A percentile compares a stretch with the other conserved stretches of the same genome.
Conservation (phyloP, 2,797 vertebrate genomes). For the Microctenopoma steveboyesi region DNA sequence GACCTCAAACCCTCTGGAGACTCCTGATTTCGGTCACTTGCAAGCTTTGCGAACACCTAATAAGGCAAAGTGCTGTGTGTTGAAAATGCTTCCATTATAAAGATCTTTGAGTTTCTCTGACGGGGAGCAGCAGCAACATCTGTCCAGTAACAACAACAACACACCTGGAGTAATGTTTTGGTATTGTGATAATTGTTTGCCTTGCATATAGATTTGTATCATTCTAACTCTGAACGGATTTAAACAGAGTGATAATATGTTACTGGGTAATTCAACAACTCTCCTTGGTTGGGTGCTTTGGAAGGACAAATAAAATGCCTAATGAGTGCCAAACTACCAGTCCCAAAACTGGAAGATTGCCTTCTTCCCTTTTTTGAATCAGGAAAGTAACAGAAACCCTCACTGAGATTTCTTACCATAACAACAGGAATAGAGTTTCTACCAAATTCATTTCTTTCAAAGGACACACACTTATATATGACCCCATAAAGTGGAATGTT, state of each 20-base stretch:
- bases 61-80: conserved; percentile 1
- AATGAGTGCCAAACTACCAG: neutral
- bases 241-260: conserved; percentile 1
- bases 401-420: neutral
- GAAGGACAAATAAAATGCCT: neutral
- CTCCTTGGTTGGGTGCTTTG: neutral
- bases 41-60: conserved; percentile 19
- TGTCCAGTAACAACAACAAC: conserved; percentile 10
- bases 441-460: neutral
- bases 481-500: neutral
- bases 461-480: neutral
- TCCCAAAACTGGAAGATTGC: no score
- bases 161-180: conserved; percentile 40
- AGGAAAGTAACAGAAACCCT: neutral
- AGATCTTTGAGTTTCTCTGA: conserved; percentile 25
- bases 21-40: neutral
- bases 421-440: neutral
- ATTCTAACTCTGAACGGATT: conserved; percentile 11
- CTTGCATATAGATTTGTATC: conserved; percentile 13
- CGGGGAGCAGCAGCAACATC: conserved; percentile 20
- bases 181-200: conserved; percentile 9
- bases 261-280: neutral
- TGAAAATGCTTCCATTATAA: conserved; percentile 35
- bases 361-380: neutral
- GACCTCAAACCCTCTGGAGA: conserved; percentile 34